Evolutionary conservation across 2,888 invertebrate species (phyloP), one percentile per base, ranked within the genome.

Genomic region (Leucoma salicis): DNA sequence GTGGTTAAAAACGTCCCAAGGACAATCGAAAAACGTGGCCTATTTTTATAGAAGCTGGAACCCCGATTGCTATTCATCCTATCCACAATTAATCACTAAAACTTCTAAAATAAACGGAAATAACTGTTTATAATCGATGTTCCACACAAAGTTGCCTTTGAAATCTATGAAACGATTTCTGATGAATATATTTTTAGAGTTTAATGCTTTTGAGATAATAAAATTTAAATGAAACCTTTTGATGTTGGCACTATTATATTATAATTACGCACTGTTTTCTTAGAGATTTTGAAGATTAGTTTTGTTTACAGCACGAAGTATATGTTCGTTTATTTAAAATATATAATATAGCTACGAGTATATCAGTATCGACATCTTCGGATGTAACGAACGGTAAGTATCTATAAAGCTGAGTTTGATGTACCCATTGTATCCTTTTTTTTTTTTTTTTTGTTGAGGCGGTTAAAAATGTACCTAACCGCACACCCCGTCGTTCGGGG

Each of bases 191-290:
- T 39, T 31, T 37, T 34, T 38, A 39, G 16, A 31, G 7, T 28
- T 29, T 29, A 29, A 27, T 12, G 27, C 14, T 39, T 5, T 29
- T 29, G 6, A 34, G 34, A 40, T 35, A 39, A 18, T 35, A 35
- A 40, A 29, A 42, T 42, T 15, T 12, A 14, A 16, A 35, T 43
- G n/a, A n/a, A n/a, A n/a, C n/a, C 43, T 43, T 40, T 43, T 43
- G 43, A 43, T 43, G 43, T 43, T 7, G 5, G 16, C 2, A 39
- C 35, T 35, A n/a, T 28, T 21, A 31, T 14, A 29, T 31, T 42
- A 38, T 43, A 39, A 43, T 43, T 35, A 39, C 43, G 16, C 21
- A 10, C 25, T 28, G 14, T 15, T 42, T 38, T 43, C 38, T 10
- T 5, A 14, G 38, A 34, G 38, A 4, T 38, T 21, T 14, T 10